Percentiles rank a stretch among this genome's conserved stretches.
Evolutionary conservation across 2,888 invertebrate species (phyloP).

Genomic region (Nebria brevicollis): DNA sequence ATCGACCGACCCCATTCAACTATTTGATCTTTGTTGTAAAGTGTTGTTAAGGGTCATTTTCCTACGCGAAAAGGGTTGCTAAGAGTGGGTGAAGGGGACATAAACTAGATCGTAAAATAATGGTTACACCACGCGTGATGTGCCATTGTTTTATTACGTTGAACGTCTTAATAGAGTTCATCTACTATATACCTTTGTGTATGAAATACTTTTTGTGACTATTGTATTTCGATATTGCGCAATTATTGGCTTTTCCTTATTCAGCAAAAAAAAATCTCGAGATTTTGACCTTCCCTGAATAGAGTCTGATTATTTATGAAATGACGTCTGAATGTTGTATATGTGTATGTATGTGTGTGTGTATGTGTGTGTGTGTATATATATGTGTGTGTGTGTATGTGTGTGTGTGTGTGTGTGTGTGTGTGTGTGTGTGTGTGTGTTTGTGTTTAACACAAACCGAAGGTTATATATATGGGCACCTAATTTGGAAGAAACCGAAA

Average conservation of each 20-base stretch:
- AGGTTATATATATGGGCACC: no score
- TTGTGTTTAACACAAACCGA: no score
- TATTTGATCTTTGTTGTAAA: constrained; percentile 7
- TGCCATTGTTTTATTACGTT: constrained; percentile 13
- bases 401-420: no score
- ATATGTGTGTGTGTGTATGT: no score
- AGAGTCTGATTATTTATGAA: no score
- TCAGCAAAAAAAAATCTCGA: no score
- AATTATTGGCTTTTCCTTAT: no score
- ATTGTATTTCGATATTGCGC: not conserved
- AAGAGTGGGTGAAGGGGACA: not conserved
- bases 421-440: no score
- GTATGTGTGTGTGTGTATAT: no score
- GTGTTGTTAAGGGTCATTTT: not conserved
- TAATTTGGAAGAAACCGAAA: not conserved
- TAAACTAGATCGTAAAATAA: constrained; percentile 17
- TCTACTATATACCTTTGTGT: not conserved
- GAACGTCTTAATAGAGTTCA: constrained; percentile 10
- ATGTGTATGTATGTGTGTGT: no score
- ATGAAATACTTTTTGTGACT: not conserved
- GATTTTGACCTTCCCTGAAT: no score
- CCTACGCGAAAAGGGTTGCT: not conserved
- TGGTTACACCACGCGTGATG: constrained; percentile 4
- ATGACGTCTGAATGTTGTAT: no score
- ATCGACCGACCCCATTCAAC: not conserved